A percentile compares a stretch with the other conserved stretches of the same genome.
Evolutionary conservation across 2,888 invertebrate species (phyloP).

Genomic region (Tribolium freemani): DNA sequence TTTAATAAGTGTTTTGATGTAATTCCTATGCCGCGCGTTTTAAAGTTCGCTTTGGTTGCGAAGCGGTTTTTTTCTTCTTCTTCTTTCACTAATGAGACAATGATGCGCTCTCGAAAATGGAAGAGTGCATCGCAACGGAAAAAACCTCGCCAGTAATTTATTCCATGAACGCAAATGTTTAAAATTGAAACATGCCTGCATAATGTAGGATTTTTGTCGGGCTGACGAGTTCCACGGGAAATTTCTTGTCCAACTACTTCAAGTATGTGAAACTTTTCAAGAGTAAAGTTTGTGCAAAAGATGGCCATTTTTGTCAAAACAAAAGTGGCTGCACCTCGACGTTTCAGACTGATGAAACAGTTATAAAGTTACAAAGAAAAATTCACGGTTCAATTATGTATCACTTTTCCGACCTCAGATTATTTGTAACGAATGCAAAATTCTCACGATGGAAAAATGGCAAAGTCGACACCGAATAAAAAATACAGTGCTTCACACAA

Average conservation of each 20-base stretch:
- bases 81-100: constrained; percentile 21
- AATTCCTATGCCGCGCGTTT: constrained; percentile 34
- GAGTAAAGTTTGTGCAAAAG: constrained; percentile 18
- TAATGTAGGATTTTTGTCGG: constrained; percentile 30
- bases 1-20: constrained; percentile 40
- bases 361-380: constrained; percentile 10
- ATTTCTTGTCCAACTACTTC: constrained; percentile 31
- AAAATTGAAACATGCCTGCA: constrained; percentile 26
- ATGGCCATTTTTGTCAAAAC: constrained; percentile 15
- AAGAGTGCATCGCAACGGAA: constrained; percentile 16
- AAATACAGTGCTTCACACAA: too few species aligned
- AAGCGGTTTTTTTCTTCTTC: constrained; percentile 7
- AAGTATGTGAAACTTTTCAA: constrained; percentile 28
- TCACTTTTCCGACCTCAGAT: neutral
- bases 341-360: constrained; percentile 29
- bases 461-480: too few species aligned
- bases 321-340: constrained; percentile 1
- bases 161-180: constrained; percentile 21
- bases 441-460: too few species aligned
- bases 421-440: neutral
- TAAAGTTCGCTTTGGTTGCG: constrained; percentile 29
- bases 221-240: constrained; percentile 1
- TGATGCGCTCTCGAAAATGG: constrained; percentile 31
- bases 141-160: constrained; percentile 19
- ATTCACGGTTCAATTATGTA: too few species aligned